phyloP scores from a whole-genome alignment of 2,888 invertebrate species.

The Slavum lentiscoides region DNA sequence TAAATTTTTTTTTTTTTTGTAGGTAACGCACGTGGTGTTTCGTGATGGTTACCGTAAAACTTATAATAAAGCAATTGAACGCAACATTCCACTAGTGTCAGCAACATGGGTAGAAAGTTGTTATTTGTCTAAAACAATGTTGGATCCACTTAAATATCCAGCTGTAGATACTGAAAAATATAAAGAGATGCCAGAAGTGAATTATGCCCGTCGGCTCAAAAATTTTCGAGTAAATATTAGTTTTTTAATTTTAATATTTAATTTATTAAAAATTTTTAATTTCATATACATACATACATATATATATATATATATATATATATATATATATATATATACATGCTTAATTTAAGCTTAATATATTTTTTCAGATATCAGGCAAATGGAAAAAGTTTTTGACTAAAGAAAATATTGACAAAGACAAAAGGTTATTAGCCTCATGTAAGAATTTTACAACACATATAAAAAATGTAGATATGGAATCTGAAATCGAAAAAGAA shows the following conservation, averaged over 20 bases:
- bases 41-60: slow-evolving; percentile 22
- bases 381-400: slow-evolving; percentile 7
- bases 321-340: no score
- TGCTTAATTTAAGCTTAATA: no score
- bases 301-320: no score
- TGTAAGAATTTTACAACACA: not conserved
- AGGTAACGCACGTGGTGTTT: slow-evolving; percentile 43
- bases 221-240: not conserved
- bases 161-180: slow-evolving; percentile 23
- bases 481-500: no score
- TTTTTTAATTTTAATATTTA: no score
- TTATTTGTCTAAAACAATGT: slow-evolving; percentile 20
- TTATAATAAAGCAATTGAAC: slow-evolving; percentile 30
- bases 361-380: not conserved
- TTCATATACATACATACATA: no score
- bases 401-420: no score
- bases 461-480: not conserved
- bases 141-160: slow-evolving; percentile 22
- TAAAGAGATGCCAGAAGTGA: not conserved
- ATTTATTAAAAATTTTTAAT: no score
- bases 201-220: not conserved
- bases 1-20: not conserved
- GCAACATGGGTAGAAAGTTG: slow-evolving; percentile 20
- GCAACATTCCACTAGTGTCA: slow-evolving; percentile 37
- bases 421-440: not conserved